A percentile compares a stretch with the other conserved stretches of the same genome.
Conservation (phyloP, 2,797 vertebrate genomes). For the Karalla daura region DNA sequence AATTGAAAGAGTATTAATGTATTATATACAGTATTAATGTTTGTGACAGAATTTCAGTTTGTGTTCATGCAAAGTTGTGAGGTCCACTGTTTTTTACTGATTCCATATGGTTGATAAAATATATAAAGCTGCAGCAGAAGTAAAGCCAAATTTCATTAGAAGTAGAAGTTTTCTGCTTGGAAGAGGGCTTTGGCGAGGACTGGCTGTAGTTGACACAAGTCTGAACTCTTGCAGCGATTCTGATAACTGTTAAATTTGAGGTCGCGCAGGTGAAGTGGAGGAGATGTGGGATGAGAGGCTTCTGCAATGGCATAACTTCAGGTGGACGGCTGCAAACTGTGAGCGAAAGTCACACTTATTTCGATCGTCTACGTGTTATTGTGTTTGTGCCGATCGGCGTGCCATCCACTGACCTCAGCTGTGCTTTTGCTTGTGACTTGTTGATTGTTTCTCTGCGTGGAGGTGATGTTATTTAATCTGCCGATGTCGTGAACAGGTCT, state of each 20-base stretch:
- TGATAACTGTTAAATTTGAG: not conserved
- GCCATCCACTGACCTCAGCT: not conserved
- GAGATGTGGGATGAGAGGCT: not conserved
- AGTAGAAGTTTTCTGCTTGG: not conserved
- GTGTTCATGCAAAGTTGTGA: too few species aligned
- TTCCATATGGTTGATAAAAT: too few species aligned
- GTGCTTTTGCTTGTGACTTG: not conserved
- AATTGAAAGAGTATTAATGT: not conserved
- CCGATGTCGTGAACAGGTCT: not conserved
- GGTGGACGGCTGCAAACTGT: slow-evolving; percentile 1
- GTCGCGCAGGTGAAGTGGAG: not conserved
- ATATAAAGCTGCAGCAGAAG: too few species aligned
- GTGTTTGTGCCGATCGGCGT: not conserved
- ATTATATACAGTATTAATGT: too few species aligned
- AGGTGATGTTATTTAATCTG: not conserved
- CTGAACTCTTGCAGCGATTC: not conserved
- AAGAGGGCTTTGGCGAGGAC: not conserved
- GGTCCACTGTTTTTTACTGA: too few species aligned
- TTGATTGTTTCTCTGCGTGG: not conserved
- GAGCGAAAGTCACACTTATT: not conserved
- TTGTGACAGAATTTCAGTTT: too few species aligned
- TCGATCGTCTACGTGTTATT: not conserved
- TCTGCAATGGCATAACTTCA: not conserved
- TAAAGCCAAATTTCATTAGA: not conserved
- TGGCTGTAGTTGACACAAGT: not conserved